phyloP scores from a whole-genome alignment of 2,113 vertebrate species.

The Oreocharis arfaki region DNA sequence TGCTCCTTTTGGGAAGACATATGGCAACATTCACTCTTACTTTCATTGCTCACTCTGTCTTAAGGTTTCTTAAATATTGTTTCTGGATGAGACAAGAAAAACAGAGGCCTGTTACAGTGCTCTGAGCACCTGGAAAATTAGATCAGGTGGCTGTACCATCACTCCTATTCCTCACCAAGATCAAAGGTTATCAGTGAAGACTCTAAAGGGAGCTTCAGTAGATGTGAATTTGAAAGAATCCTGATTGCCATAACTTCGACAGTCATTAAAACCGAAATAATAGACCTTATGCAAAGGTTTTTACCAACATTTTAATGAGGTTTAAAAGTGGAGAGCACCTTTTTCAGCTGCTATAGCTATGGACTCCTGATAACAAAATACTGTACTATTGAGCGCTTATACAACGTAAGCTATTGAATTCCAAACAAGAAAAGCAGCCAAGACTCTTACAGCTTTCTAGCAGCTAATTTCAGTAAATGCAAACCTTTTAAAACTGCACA shows the following conservation, averaged over 20 bases:
- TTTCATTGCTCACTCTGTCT: neutral
- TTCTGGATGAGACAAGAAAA: neutral
- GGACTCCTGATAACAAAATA: neutral
- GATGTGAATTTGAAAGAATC: neutral
- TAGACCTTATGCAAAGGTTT: neutral
- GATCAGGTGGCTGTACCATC: neutral
- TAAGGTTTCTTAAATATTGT: neutral
- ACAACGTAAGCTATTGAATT: neutral
- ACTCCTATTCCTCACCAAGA: neutral
- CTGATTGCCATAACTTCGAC: neutral
- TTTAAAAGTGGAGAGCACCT: neutral
- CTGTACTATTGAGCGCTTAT: neutral
- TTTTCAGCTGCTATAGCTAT: neutral
- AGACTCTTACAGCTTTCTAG: neutral
- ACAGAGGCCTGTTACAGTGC: neutral
- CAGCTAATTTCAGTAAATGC: constrained; percentile 10
- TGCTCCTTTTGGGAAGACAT: neutral
- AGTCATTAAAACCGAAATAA: neutral
- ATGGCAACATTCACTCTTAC: neutral
- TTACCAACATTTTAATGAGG: neutral
- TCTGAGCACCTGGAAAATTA: neutral
- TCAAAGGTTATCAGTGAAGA: neutral
- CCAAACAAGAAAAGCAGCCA: neutral
- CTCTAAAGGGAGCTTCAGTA: neutral
- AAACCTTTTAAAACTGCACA: constrained; percentile 11